Percentiles rank a stretch among this genome's conserved stretches.
Evolutionary conservation across 2,113 vertebrate genomes (phyloP).

Genomic region (Eurystomus gularis): DNA sequence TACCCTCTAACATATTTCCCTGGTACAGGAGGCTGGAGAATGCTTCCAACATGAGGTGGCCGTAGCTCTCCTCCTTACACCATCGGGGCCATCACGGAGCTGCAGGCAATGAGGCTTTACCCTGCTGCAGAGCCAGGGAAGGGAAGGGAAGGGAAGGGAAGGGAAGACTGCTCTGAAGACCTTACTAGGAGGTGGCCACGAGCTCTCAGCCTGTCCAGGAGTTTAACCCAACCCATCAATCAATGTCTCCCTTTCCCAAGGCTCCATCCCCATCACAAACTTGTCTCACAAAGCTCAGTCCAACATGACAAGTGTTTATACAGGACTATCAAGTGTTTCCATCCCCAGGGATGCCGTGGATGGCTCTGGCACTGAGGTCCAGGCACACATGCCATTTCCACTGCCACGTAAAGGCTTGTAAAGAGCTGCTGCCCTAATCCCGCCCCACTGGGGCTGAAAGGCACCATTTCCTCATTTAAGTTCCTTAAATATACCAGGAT

Average conservation of each 20-base stretch:
- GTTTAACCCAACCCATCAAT: neutral
- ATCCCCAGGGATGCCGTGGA: fast-evolving
- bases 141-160: too few relatives aligned
- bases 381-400: fast-evolving
- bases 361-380: fast-evolving
- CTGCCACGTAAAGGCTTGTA: neutral
- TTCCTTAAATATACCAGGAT: neutral
- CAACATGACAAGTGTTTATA: neutral
- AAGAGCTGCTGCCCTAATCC: neutral
- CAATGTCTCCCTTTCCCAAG: neutral
- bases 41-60: fast-evolving
- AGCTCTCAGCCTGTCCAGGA: neutral
- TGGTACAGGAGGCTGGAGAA: neutral
- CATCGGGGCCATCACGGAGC: fast-evolving
- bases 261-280: neutral
- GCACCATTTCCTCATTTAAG: neutral
- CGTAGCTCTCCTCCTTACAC: neutral
- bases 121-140: neutral
- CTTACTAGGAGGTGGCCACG: neutral
- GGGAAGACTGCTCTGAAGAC: neutral
- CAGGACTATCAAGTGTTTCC: neutral
- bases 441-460: neutral
- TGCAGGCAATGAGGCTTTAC: neutral
- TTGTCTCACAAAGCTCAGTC: neutral
- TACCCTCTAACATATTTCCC: neutral